phyloP scores from a whole-genome alignment of 2,113 vertebrate species.

The Ciconia boyciana region DNA sequence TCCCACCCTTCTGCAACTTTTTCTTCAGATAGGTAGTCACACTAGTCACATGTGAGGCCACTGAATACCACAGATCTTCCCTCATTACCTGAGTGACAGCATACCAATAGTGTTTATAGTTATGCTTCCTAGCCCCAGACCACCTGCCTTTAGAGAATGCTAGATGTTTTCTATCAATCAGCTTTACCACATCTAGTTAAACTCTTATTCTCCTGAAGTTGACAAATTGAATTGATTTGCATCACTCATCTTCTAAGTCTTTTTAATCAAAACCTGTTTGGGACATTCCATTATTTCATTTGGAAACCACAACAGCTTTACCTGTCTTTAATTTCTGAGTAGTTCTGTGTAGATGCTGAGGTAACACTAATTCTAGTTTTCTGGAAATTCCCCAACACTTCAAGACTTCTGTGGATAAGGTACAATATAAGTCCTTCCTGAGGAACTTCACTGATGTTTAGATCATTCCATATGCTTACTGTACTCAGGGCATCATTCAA shows the following conservation, averaged over 20 bases:
- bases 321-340: background rate
- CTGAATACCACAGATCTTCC: background rate
- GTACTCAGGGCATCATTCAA: background rate
- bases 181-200: background rate
- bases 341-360: background rate
- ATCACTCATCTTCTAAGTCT: background rate
- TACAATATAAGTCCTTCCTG: background rate
- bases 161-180: background rate
- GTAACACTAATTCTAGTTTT: background rate
- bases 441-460: background rate
- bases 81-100: background rate
- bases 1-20: rapidly evolving
- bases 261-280: background rate
- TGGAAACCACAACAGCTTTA: background rate
- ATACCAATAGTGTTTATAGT: background rate
- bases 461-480: background rate
- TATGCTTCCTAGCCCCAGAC: background rate
- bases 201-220: background rate
- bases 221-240: background rate
- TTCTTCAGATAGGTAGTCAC: background rate
- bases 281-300: background rate
- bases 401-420: background rate
- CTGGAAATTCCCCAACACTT: background rate
- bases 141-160: background rate
- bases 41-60: background rate